Conservation (phyloP, 2,113 vertebrate genomes). For the Rhipidura dahli region DNA sequence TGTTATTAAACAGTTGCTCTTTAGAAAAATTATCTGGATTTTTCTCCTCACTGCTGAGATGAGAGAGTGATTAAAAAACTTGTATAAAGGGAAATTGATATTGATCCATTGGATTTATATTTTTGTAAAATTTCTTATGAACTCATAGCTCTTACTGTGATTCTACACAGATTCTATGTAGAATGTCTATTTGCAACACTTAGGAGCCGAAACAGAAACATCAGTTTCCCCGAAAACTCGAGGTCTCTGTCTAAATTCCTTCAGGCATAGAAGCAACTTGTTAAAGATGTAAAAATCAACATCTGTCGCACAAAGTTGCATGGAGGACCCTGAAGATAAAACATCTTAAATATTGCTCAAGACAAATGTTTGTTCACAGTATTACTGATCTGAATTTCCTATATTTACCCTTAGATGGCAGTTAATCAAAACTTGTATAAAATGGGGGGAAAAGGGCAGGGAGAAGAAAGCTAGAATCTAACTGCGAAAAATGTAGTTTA, state of each 20-base stretch:
- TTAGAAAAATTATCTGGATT: background rate
- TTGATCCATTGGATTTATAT: background rate
- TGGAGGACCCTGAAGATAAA: background rate
- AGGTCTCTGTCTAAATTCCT: background rate
- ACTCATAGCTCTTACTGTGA: background rate
- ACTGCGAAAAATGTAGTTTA: background rate
- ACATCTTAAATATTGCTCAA: background rate
- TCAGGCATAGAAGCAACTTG: background rate
- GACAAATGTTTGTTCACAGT: background rate
- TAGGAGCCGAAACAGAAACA: slow-evolving; percentile 1
- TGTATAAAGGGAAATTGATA: background rate
- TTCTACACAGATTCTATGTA: background rate
- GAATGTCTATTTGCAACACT: background rate
- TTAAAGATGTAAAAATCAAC: background rate
- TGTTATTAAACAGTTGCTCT: background rate
- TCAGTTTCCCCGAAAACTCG: background rate
- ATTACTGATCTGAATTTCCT: background rate
- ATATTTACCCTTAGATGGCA: background rate
- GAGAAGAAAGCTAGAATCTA: background rate
- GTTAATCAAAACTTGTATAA: background rate
- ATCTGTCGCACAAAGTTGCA: background rate
- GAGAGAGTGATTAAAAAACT: background rate
- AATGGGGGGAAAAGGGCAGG: rapidly evolving
- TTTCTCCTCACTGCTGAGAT: background rate
- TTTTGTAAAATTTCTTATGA: background rate